Evolutionary conservation across 2,888 invertebrate genomes (phyloP).

Genomic region (Andrena haemorrhoa): DNA sequence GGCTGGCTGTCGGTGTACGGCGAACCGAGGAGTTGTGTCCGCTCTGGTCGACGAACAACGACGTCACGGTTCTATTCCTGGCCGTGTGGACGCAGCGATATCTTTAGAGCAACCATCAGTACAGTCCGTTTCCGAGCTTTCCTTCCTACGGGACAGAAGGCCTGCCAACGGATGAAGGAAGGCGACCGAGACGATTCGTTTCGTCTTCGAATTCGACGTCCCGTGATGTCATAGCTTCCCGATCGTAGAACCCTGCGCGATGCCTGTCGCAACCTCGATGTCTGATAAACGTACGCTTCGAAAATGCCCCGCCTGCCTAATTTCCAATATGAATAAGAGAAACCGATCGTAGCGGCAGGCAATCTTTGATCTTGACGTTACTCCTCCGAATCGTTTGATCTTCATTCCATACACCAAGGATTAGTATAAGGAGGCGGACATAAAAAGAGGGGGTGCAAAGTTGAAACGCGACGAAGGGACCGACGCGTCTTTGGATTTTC

Average conservation of each 20-base stretch:
- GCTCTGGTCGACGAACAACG: conserved; percentile 72
- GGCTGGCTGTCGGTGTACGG: conserved; percentile 42
- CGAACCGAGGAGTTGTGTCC: conserved; percentile 53
- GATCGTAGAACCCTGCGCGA: neutral
- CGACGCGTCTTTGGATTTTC: neutral
- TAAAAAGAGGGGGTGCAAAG: neutral
- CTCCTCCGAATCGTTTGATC: neutral
- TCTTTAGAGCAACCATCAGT: conserved; percentile 81
- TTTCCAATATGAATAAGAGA: neutral
- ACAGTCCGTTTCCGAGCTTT: conserved; percentile 75
- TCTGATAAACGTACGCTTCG: no score
- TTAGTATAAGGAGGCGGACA: neutral
- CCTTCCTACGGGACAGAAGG: conserved; percentile 56
- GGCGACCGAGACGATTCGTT: conserved; percentile 49
- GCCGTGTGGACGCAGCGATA: conserved; percentile 81
- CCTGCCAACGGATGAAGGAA: conserved; percentile 45
- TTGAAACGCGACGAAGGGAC: neutral
- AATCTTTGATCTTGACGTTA: neutral
- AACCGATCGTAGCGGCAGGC: neutral
- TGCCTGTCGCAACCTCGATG: neutral
- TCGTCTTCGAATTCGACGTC: neutral
- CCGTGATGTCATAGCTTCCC: conserved; percentile 24
- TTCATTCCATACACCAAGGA: neutral
- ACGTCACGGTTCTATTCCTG: conserved; percentile 82
- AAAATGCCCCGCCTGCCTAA: neutral